phyloP scores from a whole-genome alignment of 35 echinoderm and acorn worm genomes.

The Apostichopus japonicus region DNA sequence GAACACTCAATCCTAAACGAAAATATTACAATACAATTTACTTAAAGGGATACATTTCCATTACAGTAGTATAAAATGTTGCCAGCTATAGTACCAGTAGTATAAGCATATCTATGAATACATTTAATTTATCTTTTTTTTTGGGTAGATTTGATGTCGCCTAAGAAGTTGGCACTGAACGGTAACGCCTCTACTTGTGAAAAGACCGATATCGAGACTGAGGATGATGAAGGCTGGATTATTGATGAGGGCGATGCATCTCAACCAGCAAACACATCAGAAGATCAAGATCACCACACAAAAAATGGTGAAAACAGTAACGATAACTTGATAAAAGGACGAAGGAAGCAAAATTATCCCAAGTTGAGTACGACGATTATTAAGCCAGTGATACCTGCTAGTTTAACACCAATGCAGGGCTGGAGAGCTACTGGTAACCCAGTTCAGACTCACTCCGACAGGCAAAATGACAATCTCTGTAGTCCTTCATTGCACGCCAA shows the following conservation, averaged over 20 bases:
- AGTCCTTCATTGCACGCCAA: neutral
- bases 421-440: neutral
- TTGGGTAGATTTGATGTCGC: conserved; percentile 21
- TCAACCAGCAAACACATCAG: neutral
- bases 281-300: neutral
- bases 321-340: neutral
- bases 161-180: conserved; percentile 40
- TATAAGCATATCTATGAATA: too few relatives aligned
- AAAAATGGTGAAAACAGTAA: neutral
- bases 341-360: conserved; percentile 40
- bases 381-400: conserved; percentile 1
- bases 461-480: neutral
- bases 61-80: too few relatives aligned
- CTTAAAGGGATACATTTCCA: too few relatives aligned
- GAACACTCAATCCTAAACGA: too few relatives aligned
- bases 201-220: neutral
- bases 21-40: too few relatives aligned
- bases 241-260: neutral
- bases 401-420: conserved; percentile 43
- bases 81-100: too few relatives aligned
- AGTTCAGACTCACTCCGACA: neutral
- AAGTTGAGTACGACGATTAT: neutral
- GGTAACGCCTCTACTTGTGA: conserved; percentile 38
- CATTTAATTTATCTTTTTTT: neutral
- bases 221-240: conserved; percentile 52